Base-by-base conservation (phyloP, 2,888 invertebrate species). In the Dolichomitus sp. region DNA sequence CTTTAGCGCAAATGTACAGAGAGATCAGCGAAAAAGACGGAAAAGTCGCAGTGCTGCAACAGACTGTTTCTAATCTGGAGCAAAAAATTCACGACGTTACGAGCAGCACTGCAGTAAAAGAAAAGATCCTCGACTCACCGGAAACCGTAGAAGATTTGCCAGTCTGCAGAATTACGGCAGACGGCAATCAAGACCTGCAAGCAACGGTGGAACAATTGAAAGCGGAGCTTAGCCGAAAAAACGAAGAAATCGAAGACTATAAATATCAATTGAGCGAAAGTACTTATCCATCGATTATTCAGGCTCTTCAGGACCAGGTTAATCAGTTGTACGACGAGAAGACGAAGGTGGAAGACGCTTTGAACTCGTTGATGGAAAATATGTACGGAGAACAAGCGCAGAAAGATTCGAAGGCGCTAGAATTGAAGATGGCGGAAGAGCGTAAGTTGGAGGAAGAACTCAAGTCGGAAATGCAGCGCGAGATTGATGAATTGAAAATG, bases 161-260 rank as follows among this genome's bases (percentile, higher is more conserved):
- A 17, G 48, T n/a, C 1, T 57, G 17, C 7, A 57, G 42, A 63
- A 48, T 37, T 14, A 14, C 17, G 45, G 40, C n/a, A 50, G 82
- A 79, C 0, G 66, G 74, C 4, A 83, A 69, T n/a, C 77, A 69
- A 5, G 69, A 68, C 9, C 42, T 80, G 17, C 17, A 70, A 37
- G 17, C 17, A 48, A 68, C 59, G 0, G 7, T 85, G 0, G 75
- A 81, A 11, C 63, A 40, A n/a, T 76, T 88, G 68, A 85, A 80
- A 45, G 73, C 50, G 3, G 84, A 86, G 17, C 65, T 89, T 17
- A 96, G 96, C 91, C 95, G 95, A 73, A 97, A 97, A 91, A 96
- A 96, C 88, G 93, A 96, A 80, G 96, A 96, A 93, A 96, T 97
- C 87, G 96, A 97, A 14, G 95, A 96, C 7, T 93, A 97, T 12